A percentile compares a stretch with the other conserved stretches of the same genome.
Evolutionary conservation across 2,888 invertebrate genomes (phyloP).

Genomic region (Thereva nobilitata): DNA sequence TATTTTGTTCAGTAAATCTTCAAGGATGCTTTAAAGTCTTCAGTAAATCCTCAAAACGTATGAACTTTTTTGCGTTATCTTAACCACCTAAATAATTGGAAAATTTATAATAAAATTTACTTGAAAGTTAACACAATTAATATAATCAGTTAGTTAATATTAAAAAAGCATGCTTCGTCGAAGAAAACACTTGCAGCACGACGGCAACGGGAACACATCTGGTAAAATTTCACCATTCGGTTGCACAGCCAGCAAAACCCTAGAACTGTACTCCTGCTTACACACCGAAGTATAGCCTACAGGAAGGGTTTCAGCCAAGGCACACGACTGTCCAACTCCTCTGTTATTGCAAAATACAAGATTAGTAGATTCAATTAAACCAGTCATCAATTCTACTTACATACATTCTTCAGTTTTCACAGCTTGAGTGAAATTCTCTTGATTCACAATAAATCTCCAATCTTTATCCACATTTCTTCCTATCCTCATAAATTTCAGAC

Average conservation of each 20-base stretch:
- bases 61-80: too few relatives aligned
- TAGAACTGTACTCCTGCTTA: conserved; percentile 62
- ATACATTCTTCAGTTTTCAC: conserved; percentile 69
- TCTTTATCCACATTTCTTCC: conserved; percentile 63
- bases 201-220: conserved; percentile 65
- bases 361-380: neutral
- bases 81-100: too few relatives aligned
- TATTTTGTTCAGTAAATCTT: too few relatives aligned
- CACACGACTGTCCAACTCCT: conserved; percentile 53
- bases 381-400: conserved; percentile 2
- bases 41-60: too few relatives aligned
- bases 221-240: conserved; percentile 51
- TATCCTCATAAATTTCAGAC: conserved; percentile 62
- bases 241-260: conserved; percentile 60
- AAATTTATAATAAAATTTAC: too few relatives aligned
- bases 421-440: conserved; percentile 65
- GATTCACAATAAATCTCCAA: conserved; percentile 70
- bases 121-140: too few relatives aligned
- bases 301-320: conserved; percentile 58
- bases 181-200: conserved; percentile 68
- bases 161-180: neutral
- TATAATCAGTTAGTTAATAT: too few relatives aligned
- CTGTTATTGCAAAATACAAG: neutral
- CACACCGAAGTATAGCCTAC: conserved; percentile 60
- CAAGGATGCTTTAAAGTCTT: too few relatives aligned